Evolutionary conservation across 2,797 vertebrate species (phyloP), one percentile per base, ranked within the genome.

Genomic region (Tamandua tetradactyla): DNA sequence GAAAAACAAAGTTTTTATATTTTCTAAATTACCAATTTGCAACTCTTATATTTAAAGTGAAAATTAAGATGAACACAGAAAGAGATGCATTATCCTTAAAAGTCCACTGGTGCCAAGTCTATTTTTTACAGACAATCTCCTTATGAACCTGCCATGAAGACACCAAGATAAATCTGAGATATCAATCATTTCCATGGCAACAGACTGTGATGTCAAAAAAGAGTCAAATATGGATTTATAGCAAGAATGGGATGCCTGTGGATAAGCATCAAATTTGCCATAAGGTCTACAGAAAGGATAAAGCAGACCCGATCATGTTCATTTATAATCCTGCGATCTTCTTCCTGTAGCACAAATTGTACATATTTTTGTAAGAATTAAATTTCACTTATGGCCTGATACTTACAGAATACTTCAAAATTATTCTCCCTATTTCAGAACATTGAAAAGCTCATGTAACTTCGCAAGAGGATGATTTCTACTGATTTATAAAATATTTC

Each of bases 161-260:
- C 74, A 84, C 78, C 82, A 95, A 44, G 22, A 95, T 84, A 83
- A 96, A 94, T 94, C 55, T 82, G 71, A 64, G 79, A 83, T 85
- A 93, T 61, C 74, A 55, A 89, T 96, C 17, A 97, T 96, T 97
- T 96, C 93, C 93, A 91, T 74, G 89, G 71, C 30, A 96, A 96
- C 80, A 95, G 75, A 89, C 7, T 87, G 49, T 97, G 35, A 95
- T 64, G 93, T 96, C 82, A 90, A 90, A 94, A 95, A 32, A 96
- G 14, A 93, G 42, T 89, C 4, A 32, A 72, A 57, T 62, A 40
- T 3, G 8, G 40, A 85, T 79, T 61, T 94, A 84, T 17, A 64
- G 3, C 27, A 79, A 83, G 57, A 95, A 89, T 13, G 32, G 7
- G 2, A 85, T 75, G 12, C 22, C 1, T 87, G 23, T 15, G 22